These are phyloP conservation scores for Amaurobius ferox DNA, from an alignment of 2,888 invertebrate genomes.

Conservation along the genomic window DNA sequence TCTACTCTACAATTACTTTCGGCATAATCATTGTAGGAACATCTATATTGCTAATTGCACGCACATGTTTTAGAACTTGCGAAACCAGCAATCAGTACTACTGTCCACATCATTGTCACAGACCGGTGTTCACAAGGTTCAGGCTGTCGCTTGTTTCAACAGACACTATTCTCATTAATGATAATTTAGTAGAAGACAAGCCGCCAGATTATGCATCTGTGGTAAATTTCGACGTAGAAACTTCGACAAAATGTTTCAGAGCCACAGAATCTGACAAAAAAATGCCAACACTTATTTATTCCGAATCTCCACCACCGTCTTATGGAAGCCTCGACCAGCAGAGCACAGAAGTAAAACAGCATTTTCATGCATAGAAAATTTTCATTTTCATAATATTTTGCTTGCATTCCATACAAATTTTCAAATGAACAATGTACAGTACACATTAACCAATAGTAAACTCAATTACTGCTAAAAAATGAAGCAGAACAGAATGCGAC, in stretches of 20 bases:
- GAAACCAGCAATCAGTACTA: not conserved
- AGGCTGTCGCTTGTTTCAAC: conserved; percentile 9
- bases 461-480: too few species aligned
- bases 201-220: conserved; percentile 40
- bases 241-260: not conserved
- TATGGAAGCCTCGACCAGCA: conserved; percentile 21
- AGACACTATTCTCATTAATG: conserved; percentile 26
- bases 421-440: too few species aligned
- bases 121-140: not conserved
- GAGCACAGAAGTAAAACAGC: too few species aligned
- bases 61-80: conserved; percentile 16
- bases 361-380: too few species aligned
- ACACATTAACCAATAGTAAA: too few species aligned
- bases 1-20: conserved; percentile 27
- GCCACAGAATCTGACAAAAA: too few species aligned
- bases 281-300: not conserved
- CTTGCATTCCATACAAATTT: too few species aligned
- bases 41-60: conserved; percentile 15
- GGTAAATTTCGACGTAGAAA: not conserved
- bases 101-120: not conserved
- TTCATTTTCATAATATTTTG: too few species aligned
- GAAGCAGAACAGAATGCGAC: too few species aligned
- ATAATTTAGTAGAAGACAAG: not conserved
- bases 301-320: conserved; percentile 45
- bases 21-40: conserved; percentile 34